Conservation (phyloP, 2,113 vertebrate genomes). For the Scytalopus superciliaris region DNA sequence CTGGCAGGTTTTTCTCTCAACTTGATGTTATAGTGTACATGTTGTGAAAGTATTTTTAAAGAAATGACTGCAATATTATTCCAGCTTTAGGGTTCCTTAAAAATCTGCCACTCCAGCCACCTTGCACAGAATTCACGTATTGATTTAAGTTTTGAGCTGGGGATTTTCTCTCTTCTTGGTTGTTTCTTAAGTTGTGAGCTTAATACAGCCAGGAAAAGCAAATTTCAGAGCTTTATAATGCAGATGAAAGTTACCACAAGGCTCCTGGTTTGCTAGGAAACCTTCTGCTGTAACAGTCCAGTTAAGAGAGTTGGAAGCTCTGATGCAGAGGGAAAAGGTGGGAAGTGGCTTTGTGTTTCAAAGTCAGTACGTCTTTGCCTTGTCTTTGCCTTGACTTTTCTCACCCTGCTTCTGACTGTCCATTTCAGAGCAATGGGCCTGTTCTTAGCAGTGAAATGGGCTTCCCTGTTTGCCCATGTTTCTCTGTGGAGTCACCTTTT, state of each 20-base stretch:
- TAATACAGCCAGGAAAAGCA: not conserved
- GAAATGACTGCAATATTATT: not conserved
- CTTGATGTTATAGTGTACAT: not conserved
- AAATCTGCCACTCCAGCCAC: not conserved
- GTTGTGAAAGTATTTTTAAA: not conserved
- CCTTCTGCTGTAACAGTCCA: not conserved
- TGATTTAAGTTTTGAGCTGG: not conserved
- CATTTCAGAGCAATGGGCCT: not conserved
- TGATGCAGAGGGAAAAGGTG: not conserved
- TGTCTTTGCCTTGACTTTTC: not conserved
- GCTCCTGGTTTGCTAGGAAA: not conserved
- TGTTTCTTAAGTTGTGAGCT: not conserved
- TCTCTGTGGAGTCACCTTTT: not conserved
- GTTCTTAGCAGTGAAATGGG: not conserved
- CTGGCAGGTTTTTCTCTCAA: not conserved
- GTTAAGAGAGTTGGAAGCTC: not conserved
- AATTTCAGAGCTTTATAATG: not conserved
- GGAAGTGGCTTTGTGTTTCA: not conserved
- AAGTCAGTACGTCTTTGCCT: not conserved
- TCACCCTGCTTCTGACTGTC: not conserved
- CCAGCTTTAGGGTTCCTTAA: not conserved
- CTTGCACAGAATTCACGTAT: not conserved
- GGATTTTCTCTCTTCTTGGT: not conserved
- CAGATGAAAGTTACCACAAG: not conserved
- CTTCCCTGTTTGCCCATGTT: not conserved